Base-by-base conservation (phyloP, 1,140 invertebrate genomes). In the Asbolus verrucosus region DNA sequence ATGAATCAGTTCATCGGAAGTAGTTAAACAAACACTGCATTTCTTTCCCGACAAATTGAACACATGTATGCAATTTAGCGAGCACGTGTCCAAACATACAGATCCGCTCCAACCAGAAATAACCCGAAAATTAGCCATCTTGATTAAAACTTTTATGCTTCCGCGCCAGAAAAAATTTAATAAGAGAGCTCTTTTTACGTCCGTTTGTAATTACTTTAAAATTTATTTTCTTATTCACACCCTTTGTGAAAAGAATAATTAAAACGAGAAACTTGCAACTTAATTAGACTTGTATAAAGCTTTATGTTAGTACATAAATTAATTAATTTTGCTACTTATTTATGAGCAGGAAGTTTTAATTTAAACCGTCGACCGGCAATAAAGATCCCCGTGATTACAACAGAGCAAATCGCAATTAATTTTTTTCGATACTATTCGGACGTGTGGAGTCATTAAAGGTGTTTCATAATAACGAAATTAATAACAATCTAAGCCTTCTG, bases 261-360 rank as follows among this genome's bases (percentile, higher is more conserved):
- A 71, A 67, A 46, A 61, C 30, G 24, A 59, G 69, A 39, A 71
- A 71, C 69, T 67, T 71, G 59, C 66, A 71, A 71, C 69, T 71
- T 66, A 71, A 71, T 71, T 71, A 71, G 62, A 59, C 41, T 27
- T 15, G 36, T 50, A 43, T 33, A 43, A 27, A 16, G 31, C 31
- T 39, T 67, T 60, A 24, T 19, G 18, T 33, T 36, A 11, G 24
- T 33, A 39, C 68, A 66, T 71, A 71, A 70, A 70, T 70, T 70
- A 70, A 71, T 71, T 71, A 71, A 71, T 71, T 67, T 59, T 31
- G 65, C 69, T 71, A 67, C 63, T 67, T 71, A 67, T 67, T 71
- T 67, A 71, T 46, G 69, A 67, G 60, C 63, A 59, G 69, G 69
- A 71, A 46, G 63, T 60, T 65, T 38, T 71, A 43, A 67, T 71